A percentile compares a stretch with the other conserved stretches of the same genome.
Evolutionary conservation across 2,888 invertebrate species (phyloP).

Genomic region (Siphlonurus alternatus): DNA sequence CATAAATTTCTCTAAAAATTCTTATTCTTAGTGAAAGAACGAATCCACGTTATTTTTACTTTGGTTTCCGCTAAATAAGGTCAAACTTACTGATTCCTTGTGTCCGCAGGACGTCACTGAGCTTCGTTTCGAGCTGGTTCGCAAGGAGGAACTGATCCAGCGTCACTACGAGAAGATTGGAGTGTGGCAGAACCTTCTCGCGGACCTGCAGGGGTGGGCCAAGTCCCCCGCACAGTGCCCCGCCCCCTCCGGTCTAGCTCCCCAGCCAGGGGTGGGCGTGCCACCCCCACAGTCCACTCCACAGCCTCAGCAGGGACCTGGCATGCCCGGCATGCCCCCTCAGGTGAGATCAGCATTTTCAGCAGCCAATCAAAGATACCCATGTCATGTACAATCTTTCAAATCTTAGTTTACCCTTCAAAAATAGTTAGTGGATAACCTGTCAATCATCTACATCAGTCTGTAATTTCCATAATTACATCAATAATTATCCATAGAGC

Average conservation of each 20-base stretch:
- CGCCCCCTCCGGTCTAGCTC: slow-evolving; percentile 12
- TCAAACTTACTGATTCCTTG: too few species aligned
- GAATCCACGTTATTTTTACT: too few species aligned
- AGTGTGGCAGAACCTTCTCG: slow-evolving; percentile 75
- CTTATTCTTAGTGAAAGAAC: too few species aligned
- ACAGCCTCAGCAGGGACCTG: background rate
- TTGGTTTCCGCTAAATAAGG: too few species aligned
- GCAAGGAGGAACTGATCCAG: slow-evolving; percentile 79
- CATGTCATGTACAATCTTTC: too few species aligned
- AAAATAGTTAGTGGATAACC: too few species aligned
- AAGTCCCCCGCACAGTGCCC: slow-evolving; percentile 26
- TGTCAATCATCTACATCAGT: too few species aligned
- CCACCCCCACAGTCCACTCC: slow-evolving; percentile 2
- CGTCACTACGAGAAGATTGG: slow-evolving; percentile 81
- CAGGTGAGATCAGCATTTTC: background rate
- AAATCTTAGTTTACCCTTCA: too few species aligned
- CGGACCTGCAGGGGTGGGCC: slow-evolving; percentile 48
- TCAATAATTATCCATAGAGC: too few species aligned
- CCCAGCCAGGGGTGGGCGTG: slow-evolving; percentile 5
- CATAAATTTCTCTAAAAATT: slow-evolving; percentile 12
- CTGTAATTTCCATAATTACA: too few species aligned
- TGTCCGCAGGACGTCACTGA: slow-evolving; percentile 71
- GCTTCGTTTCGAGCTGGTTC: slow-evolving; percentile 59
- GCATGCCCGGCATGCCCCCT: background rate
- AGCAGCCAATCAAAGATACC: too few species aligned